Conservation (phyloP, 2,113 vertebrate species). For the pig (Sus scrofa) region T2T-Sscrofa CM000812.6:73842001-73842500, state of each 20-base stretch:
- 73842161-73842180: slow-evolving; percentile 60
- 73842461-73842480: no score
- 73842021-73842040: slow-evolving; percentile 73
- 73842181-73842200: no score
- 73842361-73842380: no score
- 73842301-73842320: no score
- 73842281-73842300: no score
- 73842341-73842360: no score
- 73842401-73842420: no score
- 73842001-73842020: slow-evolving; percentile 85
- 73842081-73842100: slow-evolving; percentile 69
- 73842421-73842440: no score
- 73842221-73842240: not conserved
- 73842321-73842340: no score
- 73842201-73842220: not conserved
- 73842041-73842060: slow-evolving; percentile 79
- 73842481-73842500: no score
- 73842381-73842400: no score
- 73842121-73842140: slow-evolving; percentile 81
- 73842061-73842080: slow-evolving; percentile 74
- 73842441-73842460: no score
- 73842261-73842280: not conserved
- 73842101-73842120: slow-evolving; percentile 69
- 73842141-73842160: slow-evolving; percentile 71
- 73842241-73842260: not conserved